Conservation (phyloP, 2,797 vertebrate species). For the Anableps anableps region DNA sequence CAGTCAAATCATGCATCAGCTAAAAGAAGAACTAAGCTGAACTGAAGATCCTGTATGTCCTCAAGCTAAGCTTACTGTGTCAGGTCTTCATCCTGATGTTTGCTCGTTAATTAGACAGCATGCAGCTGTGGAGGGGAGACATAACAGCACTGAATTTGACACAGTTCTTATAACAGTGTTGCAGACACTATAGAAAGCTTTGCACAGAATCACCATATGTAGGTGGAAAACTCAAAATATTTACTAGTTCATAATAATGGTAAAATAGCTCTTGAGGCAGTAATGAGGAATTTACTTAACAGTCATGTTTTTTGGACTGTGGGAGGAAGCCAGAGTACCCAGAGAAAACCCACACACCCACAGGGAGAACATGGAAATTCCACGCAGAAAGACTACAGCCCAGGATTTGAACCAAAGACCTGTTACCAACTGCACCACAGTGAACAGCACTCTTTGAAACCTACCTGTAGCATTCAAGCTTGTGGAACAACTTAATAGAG, state of each 20-base stretch:
- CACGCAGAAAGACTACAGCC: too few relatives aligned
- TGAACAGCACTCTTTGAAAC: too few relatives aligned
- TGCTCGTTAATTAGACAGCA: neutral
- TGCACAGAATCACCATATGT: neutral
- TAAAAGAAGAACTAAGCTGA: neutral
- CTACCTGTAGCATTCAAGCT: too few relatives aligned
- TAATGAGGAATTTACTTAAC: too few relatives aligned
- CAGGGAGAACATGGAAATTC: too few relatives aligned
- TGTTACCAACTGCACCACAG: too few relatives aligned
- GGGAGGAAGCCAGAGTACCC: too few relatives aligned
- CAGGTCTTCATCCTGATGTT: neutral
- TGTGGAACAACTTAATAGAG: too few relatives aligned
- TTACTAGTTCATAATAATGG: neutral
- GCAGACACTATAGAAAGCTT: neutral
- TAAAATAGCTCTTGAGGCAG: neutral
- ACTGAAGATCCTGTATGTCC: neutral
- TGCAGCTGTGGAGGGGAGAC: neutral
- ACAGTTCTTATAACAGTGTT: neutral
- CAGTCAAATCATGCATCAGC: neutral
- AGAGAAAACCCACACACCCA: too few relatives aligned
- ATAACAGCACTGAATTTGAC: neutral
- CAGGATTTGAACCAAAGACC: too few relatives aligned
- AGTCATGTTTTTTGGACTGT: too few relatives aligned
- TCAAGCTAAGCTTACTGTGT: neutral
- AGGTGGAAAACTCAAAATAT: neutral